These are phyloP conservation scores for Phrynocephalus guinanensis DNA, from an alignment of 2,797 vertebrate genomes.

Conservation along the genomic window DNA sequence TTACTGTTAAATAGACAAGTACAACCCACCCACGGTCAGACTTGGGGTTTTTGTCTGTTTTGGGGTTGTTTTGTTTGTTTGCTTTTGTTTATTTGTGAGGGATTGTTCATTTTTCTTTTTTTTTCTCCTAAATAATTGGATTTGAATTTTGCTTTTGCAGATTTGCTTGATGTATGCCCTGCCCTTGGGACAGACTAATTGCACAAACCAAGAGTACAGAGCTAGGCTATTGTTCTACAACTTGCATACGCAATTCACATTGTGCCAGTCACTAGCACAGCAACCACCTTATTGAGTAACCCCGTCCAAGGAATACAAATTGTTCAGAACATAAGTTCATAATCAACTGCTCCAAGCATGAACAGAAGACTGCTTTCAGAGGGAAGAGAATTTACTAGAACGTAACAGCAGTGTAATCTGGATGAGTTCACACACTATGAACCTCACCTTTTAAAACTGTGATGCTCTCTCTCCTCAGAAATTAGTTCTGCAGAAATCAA, in stretches of 20 bases:
- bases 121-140: neutral
- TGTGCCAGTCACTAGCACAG: conserved; percentile 3
- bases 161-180: conserved; percentile 4
- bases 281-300: conserved; percentile 21
- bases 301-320: neutral
- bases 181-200: conserved; percentile 7
- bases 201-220: conserved; percentile 8
- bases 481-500: neutral
- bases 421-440: neutral
- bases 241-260: neutral
- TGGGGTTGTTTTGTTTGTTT: too few relatives aligned
- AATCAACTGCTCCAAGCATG: neutral
- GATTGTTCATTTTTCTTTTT: too few relatives aligned
- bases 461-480: neutral
- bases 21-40: neutral
- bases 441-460: neutral
- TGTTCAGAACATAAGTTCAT: neutral
- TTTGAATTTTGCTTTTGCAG: neutral
- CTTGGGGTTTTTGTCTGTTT: neutral
- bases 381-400: neutral
- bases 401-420: neutral
- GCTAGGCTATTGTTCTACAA: conserved; percentile 27
- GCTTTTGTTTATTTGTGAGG: too few relatives aligned
- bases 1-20: neutral
- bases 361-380: conserved; percentile 1